Base-by-base conservation (phyloP, 2,797 vertebrate species). In the Hipposideros larvatus region DNA sequence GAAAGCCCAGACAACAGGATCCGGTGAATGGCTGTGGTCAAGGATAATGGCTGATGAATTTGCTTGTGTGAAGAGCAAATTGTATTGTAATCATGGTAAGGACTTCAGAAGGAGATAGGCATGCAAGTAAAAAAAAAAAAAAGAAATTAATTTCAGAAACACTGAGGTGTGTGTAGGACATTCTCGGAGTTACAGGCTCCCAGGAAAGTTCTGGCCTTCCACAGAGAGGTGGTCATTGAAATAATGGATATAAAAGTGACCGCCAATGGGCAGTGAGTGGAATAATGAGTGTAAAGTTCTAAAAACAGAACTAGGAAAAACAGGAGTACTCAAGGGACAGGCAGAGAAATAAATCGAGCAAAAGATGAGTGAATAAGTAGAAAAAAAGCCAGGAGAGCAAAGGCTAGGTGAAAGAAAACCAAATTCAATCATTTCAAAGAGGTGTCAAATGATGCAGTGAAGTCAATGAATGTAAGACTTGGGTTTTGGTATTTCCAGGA, bases 91-190 rank as follows among this genome's bases (percentile, higher is more conserved):
- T 86, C 7, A 2, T 7, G 22, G 4, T 31, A 41, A 94, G 43
- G 24, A 53, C 18, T 71, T 82, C 16, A 70, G 43, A 41, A 75
- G 55, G 24, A 48, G 53, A 77, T 21, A 57, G 61, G 74, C 80
- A 61, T 87, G 19, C 43, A 73, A 79, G 51, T 43, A 10, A 77
- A 79, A 57, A 65, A 41, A 57, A 57, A 37, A 71, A 51, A 2
- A 57, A 18, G 28, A 92, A 18, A 41, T 57, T 37, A 31, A 31
- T 43, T 94, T 90, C 8, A n/a, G 70, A 94, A 92, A 93, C 48
- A 26, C 0, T 14, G 53, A 94, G 10, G 59, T 53, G 31, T 16
- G 8, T 13, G 4, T 28, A 66, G 68, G 55, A 46, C 28, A 51
- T 48, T 68, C 19, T 14, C 9, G 2, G 87, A 34, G 16, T 2